Conservation (phyloP, 2,113 vertebrate species). For the Macroglossus sobrinus region DNA sequence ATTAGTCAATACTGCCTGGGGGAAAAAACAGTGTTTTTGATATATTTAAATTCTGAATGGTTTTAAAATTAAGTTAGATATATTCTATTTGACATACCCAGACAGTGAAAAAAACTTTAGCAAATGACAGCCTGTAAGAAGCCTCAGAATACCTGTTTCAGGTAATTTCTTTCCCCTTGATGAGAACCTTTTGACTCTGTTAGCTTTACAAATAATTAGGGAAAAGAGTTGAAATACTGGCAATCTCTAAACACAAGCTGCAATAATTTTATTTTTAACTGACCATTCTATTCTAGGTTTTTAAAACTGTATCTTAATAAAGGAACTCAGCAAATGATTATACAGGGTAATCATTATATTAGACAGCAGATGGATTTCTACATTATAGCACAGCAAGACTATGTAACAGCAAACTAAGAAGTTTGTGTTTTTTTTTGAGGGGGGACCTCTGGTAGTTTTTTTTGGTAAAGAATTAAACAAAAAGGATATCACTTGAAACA, state of each 20-base stretch:
- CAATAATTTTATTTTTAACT: conserved; percentile 9
- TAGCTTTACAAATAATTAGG: background rate
- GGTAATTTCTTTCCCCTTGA: background rate
- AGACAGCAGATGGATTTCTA: background rate
- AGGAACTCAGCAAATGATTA: background rate
- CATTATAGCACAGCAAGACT: background rate
- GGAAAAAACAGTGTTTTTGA: conserved; percentile 6
- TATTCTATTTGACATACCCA: background rate
- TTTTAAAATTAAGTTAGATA: conserved; percentile 39
- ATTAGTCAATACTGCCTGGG: background rate
- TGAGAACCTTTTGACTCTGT: background rate
- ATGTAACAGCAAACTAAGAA: background rate
- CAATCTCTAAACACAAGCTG: background rate
- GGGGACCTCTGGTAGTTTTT: background rate
- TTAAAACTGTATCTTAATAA: background rate
- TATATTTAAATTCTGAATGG: conserved; percentile 3
- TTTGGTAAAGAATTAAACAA: conserved; percentile 2
- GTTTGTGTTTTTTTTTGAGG: background rate
- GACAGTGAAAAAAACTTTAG: background rate
- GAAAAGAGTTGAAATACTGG: background rate
- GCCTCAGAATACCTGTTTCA: background rate
- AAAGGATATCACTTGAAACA: background rate
- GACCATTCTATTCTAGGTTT: background rate
- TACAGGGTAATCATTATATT: background rate
- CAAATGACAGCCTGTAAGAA: background rate